Conservation (phyloP, 1,140 invertebrate species). For the Thaumatotibia leucotreta region DNA sequence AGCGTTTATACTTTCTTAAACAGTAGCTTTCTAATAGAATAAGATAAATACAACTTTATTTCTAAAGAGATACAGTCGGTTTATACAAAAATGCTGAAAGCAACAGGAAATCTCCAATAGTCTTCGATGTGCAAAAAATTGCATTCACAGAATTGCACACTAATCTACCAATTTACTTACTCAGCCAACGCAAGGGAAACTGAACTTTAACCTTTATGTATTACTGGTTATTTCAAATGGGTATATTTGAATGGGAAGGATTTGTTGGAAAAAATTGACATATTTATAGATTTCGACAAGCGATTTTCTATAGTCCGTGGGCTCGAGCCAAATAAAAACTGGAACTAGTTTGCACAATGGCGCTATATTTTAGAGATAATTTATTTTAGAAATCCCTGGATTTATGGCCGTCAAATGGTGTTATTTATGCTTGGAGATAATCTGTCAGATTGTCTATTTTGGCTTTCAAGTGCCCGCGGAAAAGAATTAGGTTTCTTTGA, state of each 20-base stretch:
- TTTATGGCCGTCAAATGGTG: conserved; percentile 10
- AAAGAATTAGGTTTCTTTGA: too few species aligned
- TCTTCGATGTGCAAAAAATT: background rate
- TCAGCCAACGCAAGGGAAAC: background rate
- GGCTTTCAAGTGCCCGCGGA: too few species aligned
- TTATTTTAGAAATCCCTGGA: conserved; percentile 7
- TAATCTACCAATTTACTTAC: background rate
- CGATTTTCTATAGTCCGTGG: background rate
- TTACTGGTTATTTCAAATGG: background rate
- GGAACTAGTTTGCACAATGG: conserved; percentile 13
- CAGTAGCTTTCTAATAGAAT: background rate
- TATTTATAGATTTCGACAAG: conserved; percentile 12
- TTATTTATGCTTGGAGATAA: conserved; percentile 15
- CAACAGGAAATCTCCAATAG: conserved; percentile 3
- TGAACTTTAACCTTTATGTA: background rate
- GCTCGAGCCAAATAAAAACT: conserved; percentile 5
- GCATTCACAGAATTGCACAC: conserved; percentile 3
- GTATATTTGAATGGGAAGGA: background rate
- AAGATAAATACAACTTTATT: background rate
- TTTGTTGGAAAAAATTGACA: conserved; percentile 1
- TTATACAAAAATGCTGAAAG: background rate
- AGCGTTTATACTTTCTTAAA: background rate
- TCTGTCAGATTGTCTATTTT: conserved; percentile 7
- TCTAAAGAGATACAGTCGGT: background rate
- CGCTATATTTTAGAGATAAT: conserved; percentile 12